Conservation (phyloP, 2,113 vertebrate species). For the Tragulus kanchil region DNA sequence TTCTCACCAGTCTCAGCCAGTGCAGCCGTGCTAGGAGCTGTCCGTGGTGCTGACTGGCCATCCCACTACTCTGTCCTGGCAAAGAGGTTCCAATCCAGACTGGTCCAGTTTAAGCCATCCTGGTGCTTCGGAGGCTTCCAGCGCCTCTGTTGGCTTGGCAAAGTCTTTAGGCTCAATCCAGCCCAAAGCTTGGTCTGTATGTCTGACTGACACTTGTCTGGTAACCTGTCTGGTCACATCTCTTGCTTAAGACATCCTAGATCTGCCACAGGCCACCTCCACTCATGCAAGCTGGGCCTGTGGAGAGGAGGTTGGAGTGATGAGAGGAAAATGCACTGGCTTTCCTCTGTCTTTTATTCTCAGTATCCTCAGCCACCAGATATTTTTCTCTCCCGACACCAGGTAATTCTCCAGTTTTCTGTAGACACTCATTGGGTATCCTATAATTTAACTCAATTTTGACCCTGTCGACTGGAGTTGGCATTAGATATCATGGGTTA, state of each 20-base stretch:
- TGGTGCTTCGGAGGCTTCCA: neutral
- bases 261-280: neutral
- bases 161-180: neutral
- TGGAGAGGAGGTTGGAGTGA: neutral
- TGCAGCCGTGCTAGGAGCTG: neutral
- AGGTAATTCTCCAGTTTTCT: neutral
- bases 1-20: too few relatives aligned
- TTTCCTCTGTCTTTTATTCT: neutral
- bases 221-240: neutral
- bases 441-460: neutral
- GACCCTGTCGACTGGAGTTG: neutral
- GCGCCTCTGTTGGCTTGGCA: neutral
- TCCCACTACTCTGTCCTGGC: neutral
- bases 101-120: neutral
- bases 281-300: neutral
- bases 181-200: neutral
- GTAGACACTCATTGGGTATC: neutral
- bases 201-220: neutral
- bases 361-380: neutral
- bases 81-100: neutral
- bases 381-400: fast-evolving
- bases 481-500: neutral
- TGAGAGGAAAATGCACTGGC: neutral
- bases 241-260: conserved; percentile 36
- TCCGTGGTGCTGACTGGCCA: neutral